Evolutionary conservation across 2,888 invertebrate species (phyloP).

Genomic region (Apoda limacodes): DNA sequence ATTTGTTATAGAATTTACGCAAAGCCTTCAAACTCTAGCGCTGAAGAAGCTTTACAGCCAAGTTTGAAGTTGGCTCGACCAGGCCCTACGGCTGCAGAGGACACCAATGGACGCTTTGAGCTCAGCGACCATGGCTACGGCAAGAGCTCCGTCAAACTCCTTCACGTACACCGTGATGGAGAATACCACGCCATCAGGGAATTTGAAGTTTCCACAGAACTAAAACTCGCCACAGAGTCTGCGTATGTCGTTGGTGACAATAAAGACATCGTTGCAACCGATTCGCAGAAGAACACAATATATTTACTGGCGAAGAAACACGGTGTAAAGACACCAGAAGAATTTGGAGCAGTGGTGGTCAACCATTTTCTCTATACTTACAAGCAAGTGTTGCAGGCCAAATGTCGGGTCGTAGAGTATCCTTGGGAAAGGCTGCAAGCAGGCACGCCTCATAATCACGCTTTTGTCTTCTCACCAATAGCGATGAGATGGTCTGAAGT

Average conservation of each 20-base stretch:
- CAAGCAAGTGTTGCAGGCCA: conserved; percentile 78
- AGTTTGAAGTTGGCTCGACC: conserved; percentile 21
- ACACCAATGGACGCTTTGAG: conserved; percentile 66
- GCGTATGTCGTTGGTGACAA: conserved; percentile 83
- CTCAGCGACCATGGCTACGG: conserved; percentile 78
- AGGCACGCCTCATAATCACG: conserved; percentile 76
- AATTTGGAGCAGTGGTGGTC: conserved; percentile 79
- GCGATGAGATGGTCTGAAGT: conserved; percentile 78
- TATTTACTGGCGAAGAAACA: conserved; percentile 82
- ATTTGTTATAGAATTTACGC: conserved; percentile 53
- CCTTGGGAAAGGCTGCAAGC: conserved; percentile 79
- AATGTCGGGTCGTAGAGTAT: conserved; percentile 77
- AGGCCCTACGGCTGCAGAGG: conserved; percentile 46
- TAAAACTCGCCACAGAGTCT: conserved; percentile 76
- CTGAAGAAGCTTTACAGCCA: conserved; percentile 26
- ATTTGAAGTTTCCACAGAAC: conserved; percentile 77
- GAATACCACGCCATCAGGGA: conserved; percentile 78
- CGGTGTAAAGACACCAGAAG: conserved; percentile 81
- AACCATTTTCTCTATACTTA: conserved; percentile 82
- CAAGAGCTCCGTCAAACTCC: conserved; percentile 79
- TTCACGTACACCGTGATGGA: conserved; percentile 77
- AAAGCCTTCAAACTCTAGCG: conserved; percentile 57
- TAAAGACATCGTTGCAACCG: conserved; percentile 83
- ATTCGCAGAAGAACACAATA: conserved; percentile 86
- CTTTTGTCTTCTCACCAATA: conserved; percentile 78